Conservation (phyloP, 2,797 vertebrate genomes). For the Liparis tanakae region DNA sequence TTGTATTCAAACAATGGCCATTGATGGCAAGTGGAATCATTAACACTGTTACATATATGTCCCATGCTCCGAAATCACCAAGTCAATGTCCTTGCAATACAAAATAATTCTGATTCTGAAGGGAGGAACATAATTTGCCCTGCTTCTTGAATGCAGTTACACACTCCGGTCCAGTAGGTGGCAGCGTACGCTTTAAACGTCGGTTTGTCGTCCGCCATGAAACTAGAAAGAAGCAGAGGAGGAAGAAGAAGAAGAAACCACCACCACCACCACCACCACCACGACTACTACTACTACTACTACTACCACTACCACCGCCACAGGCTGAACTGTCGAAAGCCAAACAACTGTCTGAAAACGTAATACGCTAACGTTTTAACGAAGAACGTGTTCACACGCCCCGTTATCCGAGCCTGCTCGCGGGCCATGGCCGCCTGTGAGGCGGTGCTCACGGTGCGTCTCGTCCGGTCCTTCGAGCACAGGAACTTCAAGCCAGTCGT, state of each 20-base stretch:
- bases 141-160: background rate
- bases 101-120: too few relatives aligned
- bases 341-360: background rate
- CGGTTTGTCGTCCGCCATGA: background rate
- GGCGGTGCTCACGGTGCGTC: constrained; percentile 87
- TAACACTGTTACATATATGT: too few relatives aligned
- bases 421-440: background rate
- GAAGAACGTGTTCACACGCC: too few relatives aligned
- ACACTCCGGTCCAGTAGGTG: background rate
- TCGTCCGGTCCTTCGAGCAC: constrained; percentile 94
- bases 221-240: background rate
- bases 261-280: too few relatives aligned
- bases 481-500: constrained; percentile 91
- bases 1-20: too few relatives aligned
- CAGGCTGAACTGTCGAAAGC: background rate
- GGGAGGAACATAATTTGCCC: too few relatives aligned
- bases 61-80: too few relatives aligned
- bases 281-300: too few relatives aligned
- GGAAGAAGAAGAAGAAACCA: background rate
- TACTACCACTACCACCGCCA: too few relatives aligned
- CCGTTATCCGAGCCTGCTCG: background rate
- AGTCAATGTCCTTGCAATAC: too few relatives aligned
- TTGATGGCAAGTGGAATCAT: too few relatives aligned
- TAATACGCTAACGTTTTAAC: too few relatives aligned
- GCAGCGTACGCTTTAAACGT: background rate